These are phyloP conservation scores for Molanna angustata DNA, from an alignment of 2,888 invertebrate genomes.

Conservation along the genomic window DNA sequence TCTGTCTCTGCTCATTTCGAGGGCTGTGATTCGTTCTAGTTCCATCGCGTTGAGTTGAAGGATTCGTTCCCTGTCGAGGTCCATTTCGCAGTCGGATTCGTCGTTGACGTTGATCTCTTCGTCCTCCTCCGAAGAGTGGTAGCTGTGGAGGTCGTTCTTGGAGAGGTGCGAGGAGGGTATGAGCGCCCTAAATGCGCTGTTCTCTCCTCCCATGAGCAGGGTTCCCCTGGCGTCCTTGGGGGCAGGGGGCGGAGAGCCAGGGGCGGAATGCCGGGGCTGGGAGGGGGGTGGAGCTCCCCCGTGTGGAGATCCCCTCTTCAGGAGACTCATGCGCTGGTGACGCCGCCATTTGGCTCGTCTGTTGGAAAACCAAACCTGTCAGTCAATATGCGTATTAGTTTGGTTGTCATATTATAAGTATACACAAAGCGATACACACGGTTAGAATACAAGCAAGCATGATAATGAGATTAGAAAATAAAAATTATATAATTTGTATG, in stretches of 20 bases:
- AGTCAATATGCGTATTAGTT: conserved; percentile 44
- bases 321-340: conserved; percentile 91
- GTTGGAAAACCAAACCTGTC: conserved; percentile 99
- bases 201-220: conserved; percentile 82
- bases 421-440: conserved; percentile 2
- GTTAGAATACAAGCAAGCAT: neutral
- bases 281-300: conserved; percentile 41
- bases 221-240: conserved; percentile 39
- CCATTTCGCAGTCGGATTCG: conserved; percentile 63
- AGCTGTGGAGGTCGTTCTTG: conserved; percentile 40
- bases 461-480: neutral
- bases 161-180: conserved; percentile 46
- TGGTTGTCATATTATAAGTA: conserved; percentile 31
- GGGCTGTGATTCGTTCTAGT: conserved; percentile 32
- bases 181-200: conserved; percentile 81
- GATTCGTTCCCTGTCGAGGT: conserved; percentile 43
- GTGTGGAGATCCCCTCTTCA: conserved; percentile 67
- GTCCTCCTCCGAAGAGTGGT: conserved; percentile 61
- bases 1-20: conserved; percentile 49
- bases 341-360: conserved; percentile 98
- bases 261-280: conserved; percentile 66
- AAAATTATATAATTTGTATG: too few species aligned
- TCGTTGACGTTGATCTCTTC: conserved; percentile 87
- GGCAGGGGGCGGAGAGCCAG: conserved; percentile 58
- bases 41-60: conserved; percentile 41